Evolutionary conservation across 2,888 invertebrate genomes (phyloP), one percentile per base, ranked within the genome.

Genomic region (Hirudinaria manillensis): DNA sequence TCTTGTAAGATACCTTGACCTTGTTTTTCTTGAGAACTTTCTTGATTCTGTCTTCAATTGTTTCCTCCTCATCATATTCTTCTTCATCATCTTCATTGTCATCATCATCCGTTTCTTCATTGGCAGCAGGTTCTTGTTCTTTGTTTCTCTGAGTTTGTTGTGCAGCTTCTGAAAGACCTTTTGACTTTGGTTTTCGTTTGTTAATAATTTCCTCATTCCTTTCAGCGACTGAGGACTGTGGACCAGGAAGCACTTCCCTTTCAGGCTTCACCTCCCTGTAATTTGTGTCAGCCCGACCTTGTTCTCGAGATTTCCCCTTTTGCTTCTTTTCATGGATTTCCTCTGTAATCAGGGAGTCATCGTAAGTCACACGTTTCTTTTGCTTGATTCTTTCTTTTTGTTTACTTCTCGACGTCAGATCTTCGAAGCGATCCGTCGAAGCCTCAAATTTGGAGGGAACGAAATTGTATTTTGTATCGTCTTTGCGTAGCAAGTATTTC

Each of bases 21-120:
- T 73, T 73, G n/a, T 65, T 56, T 45, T 32, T 73, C 45, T 65
- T 73, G 13, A 73, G 36, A 55, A 73, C 73, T 27, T 55, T 73
- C 45, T 65, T 71, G 51, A 75, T 56, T 21, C 71, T 72, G 29
- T 72, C 75, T 32, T 72, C 75, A n/a, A 72, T 32, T 65, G 36
- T 72, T 56, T 75, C 75, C 13, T 34, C 24, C 32, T 72, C 75
- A 7, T 72, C 75, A 2, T 71, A 56, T 19, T 67, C 73, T 2
- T 73, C 73, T 16, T 32, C 24, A 16, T 66, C 67, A 29, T 32
- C 68, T 7, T 72, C 72, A 21, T 66, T 61, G n/a, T 56, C 55
- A 34, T 70, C 66, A 1, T 61, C 7, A n/a, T 45, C 27, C 34
- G 66, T n/a, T 19, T 70, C 70, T 51, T 34, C 70, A 29, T 27